Evolutionary conservation across 2,113 vertebrate genomes (phyloP), one percentile per base, ranked within the genome.

Genomic region (Thermophis baileyi): DNA sequence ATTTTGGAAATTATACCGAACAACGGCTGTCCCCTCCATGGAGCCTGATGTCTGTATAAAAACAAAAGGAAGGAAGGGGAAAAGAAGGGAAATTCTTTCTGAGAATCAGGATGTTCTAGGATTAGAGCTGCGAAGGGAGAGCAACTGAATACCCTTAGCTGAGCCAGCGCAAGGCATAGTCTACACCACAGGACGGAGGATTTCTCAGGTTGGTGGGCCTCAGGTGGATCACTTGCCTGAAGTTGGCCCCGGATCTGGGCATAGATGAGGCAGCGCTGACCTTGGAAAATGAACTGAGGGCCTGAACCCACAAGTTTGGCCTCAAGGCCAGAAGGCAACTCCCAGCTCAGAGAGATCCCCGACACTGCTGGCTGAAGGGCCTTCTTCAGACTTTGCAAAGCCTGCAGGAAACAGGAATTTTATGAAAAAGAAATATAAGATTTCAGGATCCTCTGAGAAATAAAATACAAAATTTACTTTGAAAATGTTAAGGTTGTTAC

Each of bases 181-280:
- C 14, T 18, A 3, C 69, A 4, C 14, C 69, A 3, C 69, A 4
- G n/a, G 27, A 10, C 4, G 11, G 53, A 60, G n/a, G 35, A 27
- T 46, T 74, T 0, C 12, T 87, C 16, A n/a, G 1, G 7, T 1
- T 7, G 24, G 35, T 20, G 16, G 46, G 40, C 6, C 8, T 35
- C 50, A 14, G n/a, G 44, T 27, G 18, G 55, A 16, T 22, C 22
- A 60, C 92, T 92, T 51, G 30, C 51, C 87, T 89, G 55, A 24
- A 89, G 57, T 63, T 85, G 54, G 1, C 93, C 88, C 18, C 1
- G 8, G 47, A 92, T 55, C 60, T 96, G 96, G 40, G 95, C 95
- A 81, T 97, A 98, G 55, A 96, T 0, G 50, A 98, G 97, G 50
- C 96, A 91, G 49, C 95, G 95, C 88, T 97, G 96, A 69, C 96